These are phyloP conservation scores for Tetanocera ferruginea DNA, from an alignment of 2,888 invertebrate genomes.

Conservation along the genomic window DNA sequence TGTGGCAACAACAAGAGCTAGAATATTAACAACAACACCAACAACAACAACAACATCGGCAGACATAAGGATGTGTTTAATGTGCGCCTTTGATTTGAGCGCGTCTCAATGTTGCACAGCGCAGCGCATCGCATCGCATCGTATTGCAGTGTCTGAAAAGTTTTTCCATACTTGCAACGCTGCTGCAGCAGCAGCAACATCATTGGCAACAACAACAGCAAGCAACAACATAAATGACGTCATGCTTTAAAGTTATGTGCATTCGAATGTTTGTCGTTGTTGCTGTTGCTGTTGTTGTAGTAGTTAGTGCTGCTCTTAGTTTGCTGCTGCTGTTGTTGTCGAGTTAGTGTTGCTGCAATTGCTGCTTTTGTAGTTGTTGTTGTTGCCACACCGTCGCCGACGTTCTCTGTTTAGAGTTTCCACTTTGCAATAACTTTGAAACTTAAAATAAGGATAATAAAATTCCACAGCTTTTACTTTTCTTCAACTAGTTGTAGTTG, in stretches of 20 bases:
- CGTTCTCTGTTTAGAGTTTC: conserved; percentile 57
- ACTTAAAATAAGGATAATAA: conserved; percentile 66
- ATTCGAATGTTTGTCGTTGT: conserved; percentile 5
- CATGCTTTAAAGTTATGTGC: conserved; percentile 36
- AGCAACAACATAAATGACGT: conserved; percentile 29
- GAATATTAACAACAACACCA: neutral
- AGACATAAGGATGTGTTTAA: conserved; percentile 27
- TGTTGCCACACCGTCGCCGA: conserved; percentile 16
- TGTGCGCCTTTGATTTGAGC: conserved; percentile 37
- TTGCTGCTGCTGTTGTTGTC: neutral
- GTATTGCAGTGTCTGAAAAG: conserved; percentile 41
- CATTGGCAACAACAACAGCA: conserved; percentile 31
- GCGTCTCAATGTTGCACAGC: neutral
- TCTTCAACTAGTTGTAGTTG: neutral
- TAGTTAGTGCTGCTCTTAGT: neutral
- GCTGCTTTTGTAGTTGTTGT: conserved; percentile 31
- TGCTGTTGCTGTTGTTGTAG: conserved; percentile 1
- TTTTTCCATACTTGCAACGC: conserved; percentile 38
- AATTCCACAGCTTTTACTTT: conserved; percentile 32
- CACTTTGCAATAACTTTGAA: conserved; percentile 57
- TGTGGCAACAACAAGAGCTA: neutral
- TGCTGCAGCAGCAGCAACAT: conserved; percentile 16
- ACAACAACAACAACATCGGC: neutral
- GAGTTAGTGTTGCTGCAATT: neutral
- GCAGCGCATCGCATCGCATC: conserved; percentile 3